Evolutionary conservation across 2,113 vertebrate species (phyloP).

Genomic region (Amphiprion ocellaris): DNA sequence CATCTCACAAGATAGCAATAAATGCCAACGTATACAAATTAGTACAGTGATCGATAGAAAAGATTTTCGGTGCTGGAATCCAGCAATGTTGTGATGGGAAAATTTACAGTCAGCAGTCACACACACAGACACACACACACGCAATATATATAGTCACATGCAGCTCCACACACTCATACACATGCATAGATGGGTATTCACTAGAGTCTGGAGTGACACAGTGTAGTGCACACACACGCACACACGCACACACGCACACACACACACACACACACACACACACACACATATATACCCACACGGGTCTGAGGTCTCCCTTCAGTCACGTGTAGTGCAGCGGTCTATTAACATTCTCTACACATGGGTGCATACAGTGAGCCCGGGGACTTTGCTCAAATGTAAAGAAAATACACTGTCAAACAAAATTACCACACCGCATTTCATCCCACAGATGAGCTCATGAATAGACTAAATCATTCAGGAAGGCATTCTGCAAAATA

Average conservation of each 20-base stretch:
- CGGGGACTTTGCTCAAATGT: constrained; percentile 41
- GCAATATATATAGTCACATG: constrained; percentile 18
- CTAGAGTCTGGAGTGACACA: constrained; percentile 17
- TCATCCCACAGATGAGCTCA: constrained; percentile 17
- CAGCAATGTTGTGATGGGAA: background rate
- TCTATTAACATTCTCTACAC: constrained; percentile 54
- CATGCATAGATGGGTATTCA: constrained; percentile 28
- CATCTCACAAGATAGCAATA: background rate
- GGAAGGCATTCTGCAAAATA: background rate
- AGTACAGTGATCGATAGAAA: constrained; percentile 20
- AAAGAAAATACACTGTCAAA: constrained; percentile 61
- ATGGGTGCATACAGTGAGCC: constrained; percentile 36
- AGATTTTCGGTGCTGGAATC: constrained; percentile 32
- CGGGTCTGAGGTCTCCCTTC: constrained; percentile 28
- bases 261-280: constrained; percentile 11
- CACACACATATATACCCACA: constrained; percentile 25
- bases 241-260: constrained; percentile 6
- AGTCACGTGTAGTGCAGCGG: constrained; percentile 49
- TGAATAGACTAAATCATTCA: constrained; percentile 27
- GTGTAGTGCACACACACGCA: background rate
- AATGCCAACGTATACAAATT: background rate
- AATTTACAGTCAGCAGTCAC: constrained; percentile 39
- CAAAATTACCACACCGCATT: constrained; percentile 21
- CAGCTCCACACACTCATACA: background rate
- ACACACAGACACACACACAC: background rate